Conservation (phyloP, 1,140 invertebrate genomes). For the Paraescarpia echinospica region DNA sequence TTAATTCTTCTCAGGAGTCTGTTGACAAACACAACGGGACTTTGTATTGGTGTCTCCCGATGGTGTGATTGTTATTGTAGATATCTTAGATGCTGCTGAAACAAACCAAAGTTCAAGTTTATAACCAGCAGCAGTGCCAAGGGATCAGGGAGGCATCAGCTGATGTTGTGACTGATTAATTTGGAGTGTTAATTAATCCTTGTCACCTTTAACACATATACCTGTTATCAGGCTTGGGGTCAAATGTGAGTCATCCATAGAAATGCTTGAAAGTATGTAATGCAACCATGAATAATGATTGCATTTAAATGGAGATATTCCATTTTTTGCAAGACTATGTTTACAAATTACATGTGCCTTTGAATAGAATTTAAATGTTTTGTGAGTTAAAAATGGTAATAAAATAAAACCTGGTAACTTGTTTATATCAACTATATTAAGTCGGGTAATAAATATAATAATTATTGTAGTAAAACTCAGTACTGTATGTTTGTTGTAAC, state of each 20-base stretch:
- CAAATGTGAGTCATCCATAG: not conserved
- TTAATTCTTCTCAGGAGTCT: not conserved
- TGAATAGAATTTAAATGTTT: too few relatives aligned
- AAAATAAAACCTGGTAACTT: too few relatives aligned
- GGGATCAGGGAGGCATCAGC: not conserved
- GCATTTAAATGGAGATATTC: not conserved
- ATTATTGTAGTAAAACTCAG: too few relatives aligned
- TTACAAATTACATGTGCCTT: not conserved
- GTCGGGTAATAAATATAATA: too few relatives aligned
- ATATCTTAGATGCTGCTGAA: not conserved
- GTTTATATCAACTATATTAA: too few relatives aligned
- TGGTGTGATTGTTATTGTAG: not conserved
- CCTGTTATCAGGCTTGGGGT: not conserved
- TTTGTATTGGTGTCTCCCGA: not conserved
- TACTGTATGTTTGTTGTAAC: too few relatives aligned
- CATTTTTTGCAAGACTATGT: not conserved
- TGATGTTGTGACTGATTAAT: not conserved
- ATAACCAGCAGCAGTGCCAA: not conserved
- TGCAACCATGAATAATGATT: not conserved
- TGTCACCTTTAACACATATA: slow-evolving; percentile 19
- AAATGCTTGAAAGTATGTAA: not conserved
- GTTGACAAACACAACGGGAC: not conserved
- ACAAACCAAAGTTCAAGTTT: not conserved
- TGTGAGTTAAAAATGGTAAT: too few relatives aligned
- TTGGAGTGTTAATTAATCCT: slow-evolving; percentile 27